Evolutionary conservation across 2,113 vertebrate genomes (phyloP).

Genomic region (Mirza zaza): DNA sequence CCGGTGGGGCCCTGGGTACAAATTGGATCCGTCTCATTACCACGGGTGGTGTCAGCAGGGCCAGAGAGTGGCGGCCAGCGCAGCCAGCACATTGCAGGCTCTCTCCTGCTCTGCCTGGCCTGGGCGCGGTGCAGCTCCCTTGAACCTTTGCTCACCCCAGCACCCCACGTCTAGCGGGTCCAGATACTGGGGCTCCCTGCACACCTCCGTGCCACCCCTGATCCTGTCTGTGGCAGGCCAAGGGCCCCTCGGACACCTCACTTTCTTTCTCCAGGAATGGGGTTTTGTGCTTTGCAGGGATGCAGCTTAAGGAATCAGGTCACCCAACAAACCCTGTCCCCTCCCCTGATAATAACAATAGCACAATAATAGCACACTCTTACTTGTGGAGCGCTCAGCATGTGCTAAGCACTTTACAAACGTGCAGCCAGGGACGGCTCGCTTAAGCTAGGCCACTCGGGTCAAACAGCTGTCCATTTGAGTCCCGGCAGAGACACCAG

Average conservation of each 20-base stretch:
- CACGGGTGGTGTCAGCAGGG: constrained; percentile 56
- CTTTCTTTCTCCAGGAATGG: not conserved
- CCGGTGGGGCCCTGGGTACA: constrained; percentile 76
- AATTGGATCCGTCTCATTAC: constrained; percentile 81
- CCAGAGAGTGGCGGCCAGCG: not conserved
- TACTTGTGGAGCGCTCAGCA: not conserved
- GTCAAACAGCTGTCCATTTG: not conserved
- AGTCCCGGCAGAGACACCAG: not conserved
- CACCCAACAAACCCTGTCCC: rapidly evolving
- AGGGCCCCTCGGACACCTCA: not conserved
- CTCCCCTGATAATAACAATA: not conserved
- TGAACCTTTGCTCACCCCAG: not conserved
- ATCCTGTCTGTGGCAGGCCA: not conserved
- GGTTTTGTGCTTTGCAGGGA: not conserved
- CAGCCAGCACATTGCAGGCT: not conserved
- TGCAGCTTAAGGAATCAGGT: not conserved
- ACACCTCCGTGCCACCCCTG: not conserved
- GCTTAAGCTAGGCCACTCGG: not conserved
- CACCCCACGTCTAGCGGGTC: no score
- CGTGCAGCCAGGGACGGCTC: not conserved
- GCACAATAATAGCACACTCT: not conserved
- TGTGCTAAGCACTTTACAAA: rapidly evolving
- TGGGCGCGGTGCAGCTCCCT: rapidly evolving
- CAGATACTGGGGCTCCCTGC: not conserved
- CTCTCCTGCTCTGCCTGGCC: not conserved